Evolutionary conservation across 2,888 invertebrate genomes (phyloP), one percentile per base, ranked within the genome.

Genomic region (Phorcus lineatus): DNA sequence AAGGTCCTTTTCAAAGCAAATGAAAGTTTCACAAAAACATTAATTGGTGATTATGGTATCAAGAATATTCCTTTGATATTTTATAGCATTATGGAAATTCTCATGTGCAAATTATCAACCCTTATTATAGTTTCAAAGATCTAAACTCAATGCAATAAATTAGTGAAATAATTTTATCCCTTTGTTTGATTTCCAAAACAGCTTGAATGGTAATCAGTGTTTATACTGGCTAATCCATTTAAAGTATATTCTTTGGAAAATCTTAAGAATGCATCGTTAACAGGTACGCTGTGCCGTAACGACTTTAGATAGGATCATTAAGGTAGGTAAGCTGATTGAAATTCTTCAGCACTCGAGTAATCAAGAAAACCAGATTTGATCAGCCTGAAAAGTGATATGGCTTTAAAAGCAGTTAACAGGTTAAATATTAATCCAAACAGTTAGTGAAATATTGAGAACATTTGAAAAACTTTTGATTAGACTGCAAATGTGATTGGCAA

Each of bases 341-440:
- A 4, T 36, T 70, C 19, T 70, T 70, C 36, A 31, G 40, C 28
- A 70, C 40, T n/a, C 19, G 19, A 31, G 28, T 70, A 70, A 70
- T 70, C 70, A 70, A 70, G 17, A n/a, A 70, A 70, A 6, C 28
- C 31, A 70, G 31, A 70, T 31, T 31, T 70, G 9, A 36, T 36
- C 70, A 70, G 19, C 36, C n/a, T 70, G 31, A 70, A 70, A 70
- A 70, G 19, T 70, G 70, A 70, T 70, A 70, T 17, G 70, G n/a
- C 36, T 36, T 19, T 70, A 17, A 17, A 40, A 19, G 70, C 36
- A 70, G 70, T 36, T 70, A 36, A 7, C 17, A 70, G 1, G 19
- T 70, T n/a, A 70, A 70, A 36, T 31, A 70, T 70, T 70, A 70
- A 70, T 70, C 36, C 36, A 70, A 70, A 70, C n/a, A 24, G 70